These are phyloP conservation scores for Mya arenaria DNA, from an alignment of 1,140 invertebrate species.

Conservation along the genomic window DNA sequence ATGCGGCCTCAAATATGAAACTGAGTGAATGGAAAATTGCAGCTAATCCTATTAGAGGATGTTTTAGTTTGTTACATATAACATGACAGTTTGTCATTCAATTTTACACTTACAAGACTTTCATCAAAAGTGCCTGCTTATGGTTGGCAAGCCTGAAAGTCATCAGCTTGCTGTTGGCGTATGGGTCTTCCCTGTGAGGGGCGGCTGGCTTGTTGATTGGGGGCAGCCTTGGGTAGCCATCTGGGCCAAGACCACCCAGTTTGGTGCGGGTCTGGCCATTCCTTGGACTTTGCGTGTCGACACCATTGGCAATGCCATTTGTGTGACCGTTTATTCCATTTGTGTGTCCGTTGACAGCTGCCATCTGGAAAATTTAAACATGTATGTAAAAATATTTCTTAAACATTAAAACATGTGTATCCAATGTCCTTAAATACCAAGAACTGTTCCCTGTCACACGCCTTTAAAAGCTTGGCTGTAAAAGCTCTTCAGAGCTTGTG, in stretches of 20 bases:
- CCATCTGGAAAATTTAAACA: conserved; percentile 65
- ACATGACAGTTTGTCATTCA: no score
- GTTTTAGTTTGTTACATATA: no score
- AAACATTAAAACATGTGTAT: not conserved
- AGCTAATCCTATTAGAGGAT: no score
- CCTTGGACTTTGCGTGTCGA: conserved; percentile 15
- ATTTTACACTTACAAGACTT: conserved; percentile 78
- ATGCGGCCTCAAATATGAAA: no score
- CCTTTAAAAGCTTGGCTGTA: no score
- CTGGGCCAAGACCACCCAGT: conserved; percentile 67
- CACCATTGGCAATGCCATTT: conserved; percentile 48
- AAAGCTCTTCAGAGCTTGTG: no score
- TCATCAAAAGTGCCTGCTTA: conserved; percentile 78
- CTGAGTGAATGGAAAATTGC: no score
- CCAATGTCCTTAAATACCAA: no score
- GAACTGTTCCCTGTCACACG: no score
- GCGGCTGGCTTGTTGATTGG: conserved; percentile 74
- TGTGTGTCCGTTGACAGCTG: conserved; percentile 59
- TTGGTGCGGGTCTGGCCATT: conserved; percentile 49
- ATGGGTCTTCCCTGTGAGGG: conserved; percentile 73
- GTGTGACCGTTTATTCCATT: conserved; percentile 59
- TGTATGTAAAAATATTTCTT: not conserved
- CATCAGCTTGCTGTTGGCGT: conserved; percentile 79
- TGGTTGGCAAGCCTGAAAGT: conserved; percentile 77
- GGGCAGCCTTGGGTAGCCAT: conserved; percentile 76